Conservation (phyloP, 2,797 vertebrate genomes). For the Ambastaia sidthimunki region DNA sequence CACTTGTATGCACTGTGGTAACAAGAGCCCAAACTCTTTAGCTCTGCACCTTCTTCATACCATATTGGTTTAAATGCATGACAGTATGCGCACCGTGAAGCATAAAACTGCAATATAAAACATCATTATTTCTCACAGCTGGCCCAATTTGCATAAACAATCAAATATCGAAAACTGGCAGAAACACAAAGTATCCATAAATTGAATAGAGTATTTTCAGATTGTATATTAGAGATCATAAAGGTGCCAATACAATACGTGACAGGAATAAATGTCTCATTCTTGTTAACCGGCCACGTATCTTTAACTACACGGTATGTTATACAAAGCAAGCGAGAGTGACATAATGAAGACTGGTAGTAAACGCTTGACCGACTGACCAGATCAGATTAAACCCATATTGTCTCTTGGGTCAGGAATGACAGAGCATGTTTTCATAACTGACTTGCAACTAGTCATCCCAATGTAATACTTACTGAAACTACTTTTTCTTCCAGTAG, state of each 20-base stretch:
- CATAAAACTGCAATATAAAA: constrained; percentile 83
- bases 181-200: background rate
- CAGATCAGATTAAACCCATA: too few relatives aligned
- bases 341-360: too few relatives aligned
- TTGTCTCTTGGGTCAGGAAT: too few relatives aligned
- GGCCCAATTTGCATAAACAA: background rate
- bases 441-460: too few relatives aligned
- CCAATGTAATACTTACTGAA: background rate
- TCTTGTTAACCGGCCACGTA: constrained; percentile 21
- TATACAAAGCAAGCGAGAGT: background rate
- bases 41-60: constrained; percentile 89
- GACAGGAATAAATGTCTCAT: constrained; percentile 31
- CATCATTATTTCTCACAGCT: background rate
- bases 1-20: constrained; percentile 83
- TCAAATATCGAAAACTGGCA: too few relatives aligned
- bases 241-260: constrained; percentile 12
- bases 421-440: too few relatives aligned
- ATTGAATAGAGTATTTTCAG: background rate
- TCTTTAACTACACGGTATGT: too few relatives aligned
- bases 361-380: too few relatives aligned
- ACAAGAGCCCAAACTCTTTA: constrained; percentile 88
- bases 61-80: constrained; percentile 91
- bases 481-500: constrained; percentile 6
- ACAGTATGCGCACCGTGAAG: constrained; percentile 93
- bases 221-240: background rate